Conservation (phyloP, 2,888 invertebrate genomes). For the Cephus nigrinus region DNA sequence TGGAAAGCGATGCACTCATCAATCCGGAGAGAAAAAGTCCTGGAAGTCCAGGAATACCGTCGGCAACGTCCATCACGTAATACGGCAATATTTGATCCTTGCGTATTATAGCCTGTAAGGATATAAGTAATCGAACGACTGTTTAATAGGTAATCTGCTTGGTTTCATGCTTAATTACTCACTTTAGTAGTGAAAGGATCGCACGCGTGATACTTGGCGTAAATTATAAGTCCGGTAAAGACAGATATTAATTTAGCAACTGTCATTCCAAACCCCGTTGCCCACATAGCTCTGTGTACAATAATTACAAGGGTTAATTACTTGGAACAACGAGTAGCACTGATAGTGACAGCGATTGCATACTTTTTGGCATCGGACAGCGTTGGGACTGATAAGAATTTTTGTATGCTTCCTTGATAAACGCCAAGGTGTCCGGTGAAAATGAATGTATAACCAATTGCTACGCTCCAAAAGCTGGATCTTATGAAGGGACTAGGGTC, state of each 20-base stretch:
- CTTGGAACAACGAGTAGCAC: neutral
- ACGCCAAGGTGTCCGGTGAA: conserved; percentile 71
- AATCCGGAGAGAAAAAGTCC: conserved; percentile 82
- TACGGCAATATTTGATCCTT: conserved; percentile 74
- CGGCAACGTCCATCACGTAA: conserved; percentile 77
- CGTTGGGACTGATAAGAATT: conserved; percentile 72
- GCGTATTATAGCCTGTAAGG: conserved; percentile 39
- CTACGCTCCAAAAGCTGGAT: conserved; percentile 73
- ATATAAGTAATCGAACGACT: conserved; percentile 3
- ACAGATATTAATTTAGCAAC: conserved; percentile 71
- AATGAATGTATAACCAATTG: conserved; percentile 70
- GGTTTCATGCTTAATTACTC: conserved; percentile 55
- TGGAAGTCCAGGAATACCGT: conserved; percentile 76
- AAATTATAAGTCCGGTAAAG: conserved; percentile 72
- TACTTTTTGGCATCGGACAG: conserved; percentile 69
- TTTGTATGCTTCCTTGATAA: conserved; percentile 72
- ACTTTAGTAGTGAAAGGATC: conserved; percentile 73
- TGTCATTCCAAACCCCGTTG: conserved; percentile 68
- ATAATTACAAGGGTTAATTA: conserved; percentile 2
- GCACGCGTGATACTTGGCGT: conserved; percentile 74
- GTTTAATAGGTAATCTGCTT: conserved; percentile 68
- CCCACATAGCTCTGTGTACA: conserved; percentile 53
- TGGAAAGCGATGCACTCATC: conserved; percentile 79
- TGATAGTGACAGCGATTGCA: conserved; percentile 21
- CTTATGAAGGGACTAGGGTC: conserved; percentile 72